A percentile compares a stretch with the other conserved stretches of the same genome.
Evolutionary conservation across 2,888 invertebrate species (phyloP).

Genomic region (Emesis russula): DNA sequence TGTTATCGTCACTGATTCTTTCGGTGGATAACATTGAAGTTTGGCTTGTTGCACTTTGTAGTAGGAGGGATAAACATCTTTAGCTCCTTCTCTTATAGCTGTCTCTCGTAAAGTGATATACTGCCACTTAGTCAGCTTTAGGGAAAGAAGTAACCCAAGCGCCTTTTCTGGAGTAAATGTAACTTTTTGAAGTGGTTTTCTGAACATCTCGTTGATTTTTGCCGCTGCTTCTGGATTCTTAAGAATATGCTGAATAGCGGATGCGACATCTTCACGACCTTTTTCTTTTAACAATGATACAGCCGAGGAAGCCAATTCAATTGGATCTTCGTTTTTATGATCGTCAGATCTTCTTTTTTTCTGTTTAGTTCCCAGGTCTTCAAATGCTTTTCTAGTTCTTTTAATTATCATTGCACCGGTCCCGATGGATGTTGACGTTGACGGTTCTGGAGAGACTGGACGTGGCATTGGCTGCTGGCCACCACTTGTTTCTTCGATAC

Average conservation of each 20-base stretch:
- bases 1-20: slow-evolving; percentile 1
- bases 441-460: slow-evolving; percentile 1
- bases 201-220: slow-evolving; percentile 51
- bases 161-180: slow-evolving; percentile 70
- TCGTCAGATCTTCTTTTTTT: slow-evolving; percentile 47
- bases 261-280: slow-evolving; percentile 59
- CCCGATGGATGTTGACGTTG: slow-evolving; percentile 8
- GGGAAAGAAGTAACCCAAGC: slow-evolving; percentile 65
- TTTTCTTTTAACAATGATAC: slow-evolving; percentile 53
- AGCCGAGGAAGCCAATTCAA: slow-evolving; percentile 36
- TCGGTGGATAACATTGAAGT: slow-evolving; percentile 19
- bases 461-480: slow-evolving; percentile 8
- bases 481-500: slow-evolving; percentile 8
- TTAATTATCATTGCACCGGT: slow-evolving; percentile 45
- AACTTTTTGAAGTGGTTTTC: slow-evolving; percentile 45
- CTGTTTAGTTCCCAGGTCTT: slow-evolving; percentile 52
- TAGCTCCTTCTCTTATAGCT: slow-evolving; percentile 50
- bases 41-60: slow-evolving; percentile 27
- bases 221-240: slow-evolving; percentile 63
- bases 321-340: slow-evolving; percentile 28
- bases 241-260: slow-evolving; percentile 62
- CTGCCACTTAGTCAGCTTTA: slow-evolving; percentile 62
- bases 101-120: slow-evolving; percentile 60
- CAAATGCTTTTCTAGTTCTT: slow-evolving; percentile 47
- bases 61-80: slow-evolving; percentile 40